These are phyloP conservation scores for Semicossyphus pulcher DNA, from an alignment of 2,113 vertebrate genomes.

Conservation along the genomic window DNA sequence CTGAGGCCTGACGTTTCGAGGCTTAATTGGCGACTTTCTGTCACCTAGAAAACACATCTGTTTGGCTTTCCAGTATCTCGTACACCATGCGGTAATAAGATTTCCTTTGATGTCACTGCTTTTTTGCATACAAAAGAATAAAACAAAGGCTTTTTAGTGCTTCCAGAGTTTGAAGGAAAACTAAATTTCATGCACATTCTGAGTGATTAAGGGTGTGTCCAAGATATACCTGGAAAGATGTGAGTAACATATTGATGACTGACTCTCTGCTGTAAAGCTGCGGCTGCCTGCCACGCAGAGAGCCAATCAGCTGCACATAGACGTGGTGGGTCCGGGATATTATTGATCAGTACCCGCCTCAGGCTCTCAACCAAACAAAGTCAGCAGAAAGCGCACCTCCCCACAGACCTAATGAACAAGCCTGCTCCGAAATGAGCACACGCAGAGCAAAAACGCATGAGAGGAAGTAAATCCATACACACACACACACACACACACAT, in stretches of 20 bases:
- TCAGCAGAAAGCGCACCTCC: constrained; percentile 76
- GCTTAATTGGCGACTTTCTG: constrained; percentile 17
- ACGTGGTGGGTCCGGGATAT: constrained; percentile 50
- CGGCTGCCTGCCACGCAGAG: constrained; percentile 42
- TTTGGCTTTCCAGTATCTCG: background rate
- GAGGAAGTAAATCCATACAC: constrained; percentile 41
- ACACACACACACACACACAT: constrained; percentile 11
- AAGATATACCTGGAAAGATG: constrained; percentile 25
- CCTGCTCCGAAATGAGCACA: constrained; percentile 51
- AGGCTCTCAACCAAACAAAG: constrained; percentile 66
- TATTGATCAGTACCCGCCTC: constrained; percentile 73
- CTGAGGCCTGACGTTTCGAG: constrained; percentile 21
- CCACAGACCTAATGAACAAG: constrained; percentile 69
- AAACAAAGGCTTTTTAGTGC: background rate
- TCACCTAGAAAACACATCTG: constrained; percentile 37
- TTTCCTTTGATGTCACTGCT: background rate
- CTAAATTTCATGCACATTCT: constrained; percentile 14
- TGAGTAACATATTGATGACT: constrained; percentile 44
- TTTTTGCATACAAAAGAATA: constrained; percentile 13
- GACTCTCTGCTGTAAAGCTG: constrained; percentile 48
- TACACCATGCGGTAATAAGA: background rate
- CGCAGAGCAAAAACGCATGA: constrained; percentile 29
- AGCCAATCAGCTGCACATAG: constrained; percentile 49
- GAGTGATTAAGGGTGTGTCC: constrained; percentile 36
- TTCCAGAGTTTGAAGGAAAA: constrained; percentile 7